Conservation (phyloP, 1,140 invertebrate genomes). For the Asobara japonica region DNA sequence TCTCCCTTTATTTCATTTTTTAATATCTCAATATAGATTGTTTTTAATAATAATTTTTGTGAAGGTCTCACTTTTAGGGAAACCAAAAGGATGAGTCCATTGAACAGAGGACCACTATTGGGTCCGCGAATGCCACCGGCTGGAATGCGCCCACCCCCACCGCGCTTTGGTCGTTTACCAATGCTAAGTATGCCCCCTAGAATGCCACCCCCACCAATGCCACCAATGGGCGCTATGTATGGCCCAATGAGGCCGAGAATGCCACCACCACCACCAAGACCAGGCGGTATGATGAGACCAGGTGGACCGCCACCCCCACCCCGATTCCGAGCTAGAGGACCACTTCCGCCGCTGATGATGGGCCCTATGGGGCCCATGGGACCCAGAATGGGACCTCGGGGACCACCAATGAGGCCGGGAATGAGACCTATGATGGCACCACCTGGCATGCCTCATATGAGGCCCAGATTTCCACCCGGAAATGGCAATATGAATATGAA, state of each 20-base stretch:
- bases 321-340: conserved; percentile 45
- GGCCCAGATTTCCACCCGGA: conserved; percentile 46
- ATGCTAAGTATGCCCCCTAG: conserved; percentile 43
- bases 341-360: conserved; percentile 40
- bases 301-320: conserved; percentile 41
- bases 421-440: conserved; percentile 40
- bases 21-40: too few species aligned
- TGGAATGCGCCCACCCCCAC: conserved; percentile 47
- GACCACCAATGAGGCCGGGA: conserved; percentile 48
- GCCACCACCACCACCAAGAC: conserved; percentile 34
- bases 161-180: conserved; percentile 48
- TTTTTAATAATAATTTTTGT: too few species aligned
- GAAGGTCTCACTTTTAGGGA: too few species aligned
- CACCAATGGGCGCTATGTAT: conserved; percentile 44
- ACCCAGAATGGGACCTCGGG: conserved; percentile 47
- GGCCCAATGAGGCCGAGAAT: conserved; percentile 47
- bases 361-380: conserved; percentile 43
- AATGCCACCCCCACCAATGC: conserved; percentile 43
- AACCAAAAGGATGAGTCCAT: conserved; percentile 47
- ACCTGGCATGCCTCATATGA: conserved; percentile 48
- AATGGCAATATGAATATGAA: too few species aligned
- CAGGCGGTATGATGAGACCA: conserved; percentile 39
- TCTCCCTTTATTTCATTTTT: too few species aligned
- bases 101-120: conserved; percentile 51
- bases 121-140: conserved; percentile 45